Evolutionary conservation across 2,113 vertebrate species (phyloP), one percentile per base, ranked within the genome.

Genomic region (Tachycineta bicolor): DNA sequence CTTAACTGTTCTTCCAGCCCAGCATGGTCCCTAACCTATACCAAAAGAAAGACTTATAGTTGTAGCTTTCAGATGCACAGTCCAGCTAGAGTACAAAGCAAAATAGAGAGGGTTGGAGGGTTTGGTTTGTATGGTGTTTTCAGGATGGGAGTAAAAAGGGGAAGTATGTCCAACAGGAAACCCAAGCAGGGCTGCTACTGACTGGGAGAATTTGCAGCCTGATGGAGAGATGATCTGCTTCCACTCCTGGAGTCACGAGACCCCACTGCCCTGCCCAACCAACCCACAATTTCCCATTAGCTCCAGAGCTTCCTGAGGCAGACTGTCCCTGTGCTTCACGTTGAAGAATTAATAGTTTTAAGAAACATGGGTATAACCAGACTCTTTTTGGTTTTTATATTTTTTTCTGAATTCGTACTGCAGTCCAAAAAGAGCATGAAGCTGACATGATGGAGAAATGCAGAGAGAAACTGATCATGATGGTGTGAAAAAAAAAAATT

Each of bases 221-320:
- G 5, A 18, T 50, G 12, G 5, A 79, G 53, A 43, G 7, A 10
- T 70, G 12, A 5, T 62, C 24, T 70, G 29, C 20, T 46, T n/a
- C 46, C 8, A 53, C 9, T 43, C 7, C 28, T 28, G 46, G 39
- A 58, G 29, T 3, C 4, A 3, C n/a, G 12, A 14, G 20, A 70
- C 3, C 3, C 37, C 31, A 14, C 68, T 55, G 31, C 9, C 18
- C 0, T 41, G 11, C 22, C 17, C 0, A 3, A 6, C 2, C 0
- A 3, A 33, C 4, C 12, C 44, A 11, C 28, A 58, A 2, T 24
- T 33, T 74, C 39, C 5, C 5, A 5, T 24, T 10, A 44, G 18
- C 4, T 79, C 67, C 43, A 55, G 8, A 14, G 50, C 44, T 84
- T 75, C 7, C 14, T 31, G 8, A 91, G 15, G 24, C 39, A 47